Conservation (phyloP, 2,888 invertebrate genomes). For the Mythimna pallens region DNA sequence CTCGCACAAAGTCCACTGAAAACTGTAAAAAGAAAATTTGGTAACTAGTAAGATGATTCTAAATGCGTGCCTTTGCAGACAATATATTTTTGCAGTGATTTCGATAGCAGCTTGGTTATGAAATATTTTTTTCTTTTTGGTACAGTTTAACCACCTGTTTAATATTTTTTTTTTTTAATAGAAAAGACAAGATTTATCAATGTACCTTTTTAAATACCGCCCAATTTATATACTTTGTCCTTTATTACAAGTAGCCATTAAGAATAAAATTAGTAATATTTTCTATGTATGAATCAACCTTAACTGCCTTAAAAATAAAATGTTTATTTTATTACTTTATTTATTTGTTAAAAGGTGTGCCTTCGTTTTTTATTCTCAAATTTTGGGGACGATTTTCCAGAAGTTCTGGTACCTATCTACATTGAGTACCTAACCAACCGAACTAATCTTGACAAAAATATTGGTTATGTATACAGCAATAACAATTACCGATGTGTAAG, state of each 20-base stretch:
- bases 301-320: conserved; percentile 55
- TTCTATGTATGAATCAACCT: conserved; percentile 36
- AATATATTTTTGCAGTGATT: conserved; percentile 1
- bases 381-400: too few relatives aligned
- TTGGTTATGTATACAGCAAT: too few relatives aligned
- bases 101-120: conserved; percentile 10
- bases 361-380: background rate
- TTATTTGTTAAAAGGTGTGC: background rate
- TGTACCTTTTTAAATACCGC: conserved; percentile 61
- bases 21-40: background rate
- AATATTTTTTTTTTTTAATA: conserved; percentile 16
- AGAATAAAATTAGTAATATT: conserved; percentile 33
- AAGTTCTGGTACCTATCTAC: too few relatives aligned
- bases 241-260: conserved; percentile 39
- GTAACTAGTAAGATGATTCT: background rate
- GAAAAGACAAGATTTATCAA: conserved; percentile 41
- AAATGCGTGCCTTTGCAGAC: conserved; percentile 6
- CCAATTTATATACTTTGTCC: conserved; percentile 46
- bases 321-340: conserved; percentile 40
- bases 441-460: too few relatives aligned
- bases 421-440: too few relatives aligned
- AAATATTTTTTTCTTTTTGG: background rate
- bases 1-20: background rate
- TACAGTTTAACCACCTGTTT: conserved; percentile 4
- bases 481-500: too few relatives aligned